Evolutionary conservation across 2,113 vertebrate genomes (phyloP), one percentile per base, ranked within the genome.

Genomic region (Reinhardtius hippoglossoides): DNA sequence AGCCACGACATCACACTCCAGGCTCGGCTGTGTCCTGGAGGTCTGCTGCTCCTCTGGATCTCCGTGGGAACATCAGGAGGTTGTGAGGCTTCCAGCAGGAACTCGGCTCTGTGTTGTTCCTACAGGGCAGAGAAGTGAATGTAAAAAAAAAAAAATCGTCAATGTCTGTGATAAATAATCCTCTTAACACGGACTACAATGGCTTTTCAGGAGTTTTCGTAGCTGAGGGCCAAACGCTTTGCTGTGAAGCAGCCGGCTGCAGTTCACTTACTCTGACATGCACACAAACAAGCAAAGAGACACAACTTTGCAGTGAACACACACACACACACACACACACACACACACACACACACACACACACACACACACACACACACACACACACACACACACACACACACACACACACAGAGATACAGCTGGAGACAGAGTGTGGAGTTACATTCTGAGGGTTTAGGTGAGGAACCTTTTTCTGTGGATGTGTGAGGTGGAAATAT

Each of bases 161-260:
- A 84, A 71, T 60, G 70, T 64, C 57, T 81, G 64, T 61, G 21
- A 58, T 74, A 84, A 84, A 71, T 85, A 81, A 85, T 76, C 74
- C 60, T 54, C 42, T 79, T 78, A 71, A 71, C 71, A 57, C 40
- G 68, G 20, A 67, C 72, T 60, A 82, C 68, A 58, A 23, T 48
- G 26, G 60, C 37, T 78, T 63, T 74, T 78, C 31, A 72, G 26
- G 66, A 58, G 59, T 35, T 56, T 63, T 65, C 3, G 58, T 46
- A 10, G 77, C 82, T 79, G 67, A 77, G 4, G 69, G 78, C 76
- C 48, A 57, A 63, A 70, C n/a, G n/a, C 35, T 67, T 64, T 65
- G 42, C 35, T 74, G 23, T 58, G 20, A 16, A 66, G 40, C 71
- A 57, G 59, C 57, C 2, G 24, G 67, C 7, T 52, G 40, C 61